Percentiles rank a stretch among this genome's conserved stretches.
phyloP scores from a whole-genome alignment of 2,888 invertebrate species.

The Nymphalis c-album region DNA sequence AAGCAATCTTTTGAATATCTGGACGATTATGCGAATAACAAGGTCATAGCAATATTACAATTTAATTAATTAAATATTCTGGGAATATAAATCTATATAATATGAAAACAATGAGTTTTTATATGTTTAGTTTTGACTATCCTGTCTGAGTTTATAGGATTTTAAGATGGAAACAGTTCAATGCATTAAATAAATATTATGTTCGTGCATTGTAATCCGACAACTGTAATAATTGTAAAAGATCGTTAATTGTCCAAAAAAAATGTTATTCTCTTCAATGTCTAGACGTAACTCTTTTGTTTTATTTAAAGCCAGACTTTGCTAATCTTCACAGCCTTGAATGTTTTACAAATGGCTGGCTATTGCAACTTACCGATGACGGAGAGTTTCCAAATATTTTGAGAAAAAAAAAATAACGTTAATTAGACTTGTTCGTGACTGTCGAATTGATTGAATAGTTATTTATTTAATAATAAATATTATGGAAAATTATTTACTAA shows the following conservation, averaged over 20 bases:
- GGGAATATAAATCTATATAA: too few species aligned
- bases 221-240: not conserved
- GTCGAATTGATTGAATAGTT: too few species aligned
- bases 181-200: not conserved
- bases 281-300: slow-evolving; percentile 22
- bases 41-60: too few species aligned
- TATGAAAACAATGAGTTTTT: too few species aligned
- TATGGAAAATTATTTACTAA: too few species aligned
- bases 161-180: not conserved
- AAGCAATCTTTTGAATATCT: too few species aligned
- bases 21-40: too few species aligned
- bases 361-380: slow-evolving; percentile 2
- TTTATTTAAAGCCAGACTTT: slow-evolving; percentile 3
- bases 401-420: not conserved
- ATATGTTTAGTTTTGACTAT: too few species aligned
- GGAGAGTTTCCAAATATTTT: slow-evolving; percentile 7
- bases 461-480: too few species aligned
- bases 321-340: slow-evolving; percentile 25
- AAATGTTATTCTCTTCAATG: slow-evolving; percentile 7
- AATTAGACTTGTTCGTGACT: not conserved
- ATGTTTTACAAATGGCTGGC: slow-evolving; percentile 10
- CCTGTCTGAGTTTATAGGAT: too few species aligned
- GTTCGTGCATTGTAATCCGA: not conserved
- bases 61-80: too few species aligned
- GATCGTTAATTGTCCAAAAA: not conserved